A percentile compares a stretch with the other conserved stretches of the same genome.
Conservation (phyloP, 2,113 vertebrate species). For the Dasyprocta punctata region DNA sequence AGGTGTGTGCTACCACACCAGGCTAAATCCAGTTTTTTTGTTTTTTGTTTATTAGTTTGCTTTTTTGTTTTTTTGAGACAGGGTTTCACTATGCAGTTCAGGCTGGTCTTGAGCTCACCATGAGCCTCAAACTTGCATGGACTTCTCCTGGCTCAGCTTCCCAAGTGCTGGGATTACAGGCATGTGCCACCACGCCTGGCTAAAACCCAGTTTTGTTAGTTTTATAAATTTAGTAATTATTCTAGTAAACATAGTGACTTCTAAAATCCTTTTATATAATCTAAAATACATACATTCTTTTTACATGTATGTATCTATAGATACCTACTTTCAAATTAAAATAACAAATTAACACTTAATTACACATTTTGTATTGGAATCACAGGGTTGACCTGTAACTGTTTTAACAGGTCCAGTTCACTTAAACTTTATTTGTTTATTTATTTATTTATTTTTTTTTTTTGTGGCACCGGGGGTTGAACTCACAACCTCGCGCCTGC, state of each 20-base stretch:
- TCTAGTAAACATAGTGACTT: background rate
- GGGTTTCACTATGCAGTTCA: too few species aligned
- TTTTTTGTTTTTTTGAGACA: too few species aligned
- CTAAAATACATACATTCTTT: background rate
- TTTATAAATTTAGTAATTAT: constrained; percentile 1
- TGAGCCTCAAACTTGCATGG: too few species aligned
- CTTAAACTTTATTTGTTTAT: too few species aligned
- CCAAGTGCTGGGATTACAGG: too few species aligned
- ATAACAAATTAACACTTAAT: background rate
- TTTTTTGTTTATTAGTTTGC: too few species aligned
- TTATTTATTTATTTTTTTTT: too few species aligned
- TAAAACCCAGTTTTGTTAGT: background rate
- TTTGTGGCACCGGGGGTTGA: too few species aligned
- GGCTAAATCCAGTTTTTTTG: background rate
- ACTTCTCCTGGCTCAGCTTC: too few species aligned
- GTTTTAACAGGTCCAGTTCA: background rate
- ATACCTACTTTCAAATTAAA: background rate
- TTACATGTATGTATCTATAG: background rate
- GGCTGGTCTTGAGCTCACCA: too few species aligned
- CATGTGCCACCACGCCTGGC: too few species aligned
- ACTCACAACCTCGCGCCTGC: too few species aligned
- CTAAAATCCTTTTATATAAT: background rate
- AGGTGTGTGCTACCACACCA: background rate
- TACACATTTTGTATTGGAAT: constrained; percentile 5
- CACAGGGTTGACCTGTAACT: background rate